These are phyloP conservation scores for Riparia riparia DNA, from an alignment of 2,113 vertebrate genomes.

Conservation along the genomic window DNA sequence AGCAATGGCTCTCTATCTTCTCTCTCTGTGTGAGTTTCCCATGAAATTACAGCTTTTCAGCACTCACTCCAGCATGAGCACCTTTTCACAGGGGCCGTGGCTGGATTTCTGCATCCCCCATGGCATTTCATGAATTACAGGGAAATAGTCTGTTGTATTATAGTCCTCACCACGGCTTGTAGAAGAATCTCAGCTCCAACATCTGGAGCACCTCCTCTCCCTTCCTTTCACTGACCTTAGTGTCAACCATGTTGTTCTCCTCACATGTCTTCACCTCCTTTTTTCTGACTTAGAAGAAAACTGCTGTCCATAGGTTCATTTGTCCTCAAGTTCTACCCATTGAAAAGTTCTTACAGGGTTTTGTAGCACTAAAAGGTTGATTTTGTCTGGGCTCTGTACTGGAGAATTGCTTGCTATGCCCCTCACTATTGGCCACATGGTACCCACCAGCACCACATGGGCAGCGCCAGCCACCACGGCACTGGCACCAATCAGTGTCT, in stretches of 20 bases:
- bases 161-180: not conserved
- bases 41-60: not conserved
- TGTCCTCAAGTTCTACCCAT: not conserved
- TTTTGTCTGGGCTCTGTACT: fast-evolving
- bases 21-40: not conserved
- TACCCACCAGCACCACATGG: fast-evolving
- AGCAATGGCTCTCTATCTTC: not conserved
- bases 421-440: not conserved
- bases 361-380: not conserved
- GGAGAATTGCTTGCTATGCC: not conserved
- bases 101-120: not conserved
- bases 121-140: not conserved
- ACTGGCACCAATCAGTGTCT: not conserved
- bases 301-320: not conserved
- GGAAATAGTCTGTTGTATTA: not conserved
- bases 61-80: not conserved
- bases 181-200: not conserved
- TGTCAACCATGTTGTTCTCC: not conserved
- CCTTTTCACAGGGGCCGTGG: not conserved
- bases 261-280: not conserved
- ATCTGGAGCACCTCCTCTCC: not conserved
- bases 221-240: not conserved
- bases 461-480: fast-evolving
- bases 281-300: not conserved
- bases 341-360: not conserved